phyloP scores from a whole-genome alignment of 2,113 vertebrate species.

The Actinemys pallida region DNA sequence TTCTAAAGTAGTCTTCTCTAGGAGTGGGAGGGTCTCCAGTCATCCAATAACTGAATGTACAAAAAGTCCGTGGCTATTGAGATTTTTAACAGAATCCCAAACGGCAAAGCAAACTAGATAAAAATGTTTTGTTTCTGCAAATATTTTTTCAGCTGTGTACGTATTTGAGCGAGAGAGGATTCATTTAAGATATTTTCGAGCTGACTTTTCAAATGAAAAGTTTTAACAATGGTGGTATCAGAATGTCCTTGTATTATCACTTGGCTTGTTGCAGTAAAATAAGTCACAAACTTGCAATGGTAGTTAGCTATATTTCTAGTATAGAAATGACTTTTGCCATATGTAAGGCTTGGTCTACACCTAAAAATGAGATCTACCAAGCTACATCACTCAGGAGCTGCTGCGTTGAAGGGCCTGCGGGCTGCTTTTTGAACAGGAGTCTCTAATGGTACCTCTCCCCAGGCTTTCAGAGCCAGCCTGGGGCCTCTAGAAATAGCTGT shows the following conservation, averaged over 20 bases:
- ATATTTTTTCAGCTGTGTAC: not conserved
- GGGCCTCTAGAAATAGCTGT: too few relatives aligned
- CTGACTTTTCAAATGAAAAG: not conserved
- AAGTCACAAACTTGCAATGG: not conserved
- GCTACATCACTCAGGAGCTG: not conserved
- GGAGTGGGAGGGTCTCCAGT: not conserved
- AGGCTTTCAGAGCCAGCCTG: too few relatives aligned
- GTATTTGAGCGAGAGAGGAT: not conserved
- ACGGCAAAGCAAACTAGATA: not conserved
- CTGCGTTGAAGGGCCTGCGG: too few relatives aligned
- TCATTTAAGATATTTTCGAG: not conserved
- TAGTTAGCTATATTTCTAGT: not conserved
- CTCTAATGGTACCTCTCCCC: too few relatives aligned
- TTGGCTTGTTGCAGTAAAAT: not conserved
- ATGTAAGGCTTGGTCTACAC: not conserved
- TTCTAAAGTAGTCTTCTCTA: not conserved
- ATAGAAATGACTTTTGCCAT: not conserved
- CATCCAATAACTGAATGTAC: not conserved
- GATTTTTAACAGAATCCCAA: not conserved
- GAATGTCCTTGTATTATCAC: not conserved
- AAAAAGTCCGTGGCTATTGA: not conserved
- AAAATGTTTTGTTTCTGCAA: not conserved
- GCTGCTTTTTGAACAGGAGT: too few relatives aligned
- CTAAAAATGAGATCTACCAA: not conserved
- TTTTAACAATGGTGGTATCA: not conserved